Conservation (phyloP, 2,113 vertebrate species). For the Hemicordylus capensis region DNA sequence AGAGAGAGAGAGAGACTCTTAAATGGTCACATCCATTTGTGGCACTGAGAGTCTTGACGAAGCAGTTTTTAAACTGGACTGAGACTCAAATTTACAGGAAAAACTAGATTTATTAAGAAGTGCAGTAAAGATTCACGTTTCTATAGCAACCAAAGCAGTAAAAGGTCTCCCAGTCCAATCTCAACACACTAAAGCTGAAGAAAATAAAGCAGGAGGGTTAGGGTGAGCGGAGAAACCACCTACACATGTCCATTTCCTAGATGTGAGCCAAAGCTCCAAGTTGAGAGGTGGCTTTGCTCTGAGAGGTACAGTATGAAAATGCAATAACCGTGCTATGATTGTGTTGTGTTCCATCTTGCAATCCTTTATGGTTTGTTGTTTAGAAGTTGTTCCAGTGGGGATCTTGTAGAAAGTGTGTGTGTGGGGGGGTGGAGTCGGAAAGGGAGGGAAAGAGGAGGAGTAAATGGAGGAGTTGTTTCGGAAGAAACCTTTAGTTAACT, state of each 20-base stretch:
- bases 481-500: too few relatives aligned
- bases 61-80: constrained; percentile 38
- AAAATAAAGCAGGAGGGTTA: neutral
- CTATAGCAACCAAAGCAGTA: constrained; percentile 55
- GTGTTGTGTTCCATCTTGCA: too few relatives aligned
- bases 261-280: neutral
- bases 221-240: neutral
- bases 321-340: too few relatives aligned
- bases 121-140: constrained; percentile 48
- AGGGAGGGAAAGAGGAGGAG: too few relatives aligned
- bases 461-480: too few relatives aligned
- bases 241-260: neutral
- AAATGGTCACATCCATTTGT: fast-evolving
- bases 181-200: constrained; percentile 36
- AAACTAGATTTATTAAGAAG: constrained; percentile 20
- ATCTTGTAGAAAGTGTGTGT: too few relatives aligned
- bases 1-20: too few relatives aligned
- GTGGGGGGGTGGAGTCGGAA: too few relatives aligned
- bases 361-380: too few relatives aligned
- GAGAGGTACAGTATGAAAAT: neutral
- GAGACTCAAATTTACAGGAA: constrained; percentile 8
- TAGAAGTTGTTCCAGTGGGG: too few relatives aligned
- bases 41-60: neutral
- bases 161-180: constrained; percentile 26
- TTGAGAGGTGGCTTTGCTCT: neutral